Percentiles rank a stretch among this genome's conserved stretches.
phyloP scores from a whole-genome alignment of 2,797 vertebrate species.

The Lutjanus argentimaculatus region DNA sequence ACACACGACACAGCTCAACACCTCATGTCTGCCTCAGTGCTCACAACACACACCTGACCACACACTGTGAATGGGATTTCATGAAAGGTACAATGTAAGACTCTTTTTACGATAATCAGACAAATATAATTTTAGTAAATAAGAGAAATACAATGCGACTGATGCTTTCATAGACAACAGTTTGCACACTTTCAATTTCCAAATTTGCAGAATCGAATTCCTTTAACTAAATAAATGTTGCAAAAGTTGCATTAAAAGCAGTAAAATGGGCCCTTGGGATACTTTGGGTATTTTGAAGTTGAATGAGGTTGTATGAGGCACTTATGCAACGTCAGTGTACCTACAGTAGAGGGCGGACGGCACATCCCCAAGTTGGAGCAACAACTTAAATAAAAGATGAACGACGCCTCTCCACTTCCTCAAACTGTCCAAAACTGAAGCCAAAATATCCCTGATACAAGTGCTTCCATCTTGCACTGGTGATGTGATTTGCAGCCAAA shows the following conservation, averaged over 20 bases:
- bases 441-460: too few relatives aligned
- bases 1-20: conserved; percentile 36
- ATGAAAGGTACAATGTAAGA: conserved; percentile 11
- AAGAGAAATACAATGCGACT: neutral
- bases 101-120: conserved; percentile 13
- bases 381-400: too few relatives aligned
- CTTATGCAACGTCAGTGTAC: too few relatives aligned
- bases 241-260: conserved; percentile 44
- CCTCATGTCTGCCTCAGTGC: conserved; percentile 36
- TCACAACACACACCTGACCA: conserved; percentile 51
- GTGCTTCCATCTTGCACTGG: too few relatives aligned
- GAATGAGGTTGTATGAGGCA: too few relatives aligned
- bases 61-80: conserved; percentile 25
- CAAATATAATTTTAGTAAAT: conserved; percentile 2
- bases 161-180: neutral
- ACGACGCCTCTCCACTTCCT: too few relatives aligned
- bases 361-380: too few relatives aligned
- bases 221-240: neutral
- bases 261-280: conserved; percentile 12
- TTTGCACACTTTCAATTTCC: neutral
- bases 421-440: too few relatives aligned
- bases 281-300: too few relatives aligned
- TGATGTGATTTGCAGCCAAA: too few relatives aligned
- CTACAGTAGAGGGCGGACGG: too few relatives aligned
- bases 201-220: neutral